Percentiles rank a stretch among this genome's conserved stretches.
phyloP scores from a whole-genome alignment of 92 coral and sea anemone genomes.

The Heteractis magnifica region DNA sequence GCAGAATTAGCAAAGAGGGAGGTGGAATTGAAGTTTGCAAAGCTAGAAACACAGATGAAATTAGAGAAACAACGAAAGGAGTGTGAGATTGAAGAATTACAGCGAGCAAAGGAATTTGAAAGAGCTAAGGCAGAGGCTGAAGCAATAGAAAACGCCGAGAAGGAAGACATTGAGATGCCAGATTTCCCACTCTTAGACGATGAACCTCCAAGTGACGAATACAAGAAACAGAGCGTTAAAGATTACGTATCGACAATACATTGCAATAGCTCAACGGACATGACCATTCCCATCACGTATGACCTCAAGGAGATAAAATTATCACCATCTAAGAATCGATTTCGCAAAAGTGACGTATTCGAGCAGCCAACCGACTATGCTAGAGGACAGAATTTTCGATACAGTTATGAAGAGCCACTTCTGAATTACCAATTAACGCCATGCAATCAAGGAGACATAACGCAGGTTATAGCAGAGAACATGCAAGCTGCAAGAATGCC shows the following conservation, averaged over 20 bases:
- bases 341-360: not conserved
- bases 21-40: constrained; percentile 42
- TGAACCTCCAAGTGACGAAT: constrained; percentile 18
- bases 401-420: constrained; percentile 8
- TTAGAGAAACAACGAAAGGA: constrained; percentile 42
- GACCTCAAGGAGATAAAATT: not conserved
- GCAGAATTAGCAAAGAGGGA: constrained; percentile 40
- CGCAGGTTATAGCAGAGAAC: constrained; percentile 42
- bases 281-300: not conserved
- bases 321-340: not conserved
- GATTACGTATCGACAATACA: constrained; percentile 30
- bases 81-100: constrained; percentile 39
- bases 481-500: constrained; percentile 56
- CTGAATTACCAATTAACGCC: not conserved
- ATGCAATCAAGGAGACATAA: constrained; percentile 11
- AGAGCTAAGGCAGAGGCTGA: constrained; percentile 48
- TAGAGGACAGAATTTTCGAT: constrained; percentile 7
- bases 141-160: constrained; percentile 35
- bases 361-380: not conserved
- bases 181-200: not conserved
- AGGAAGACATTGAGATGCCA: constrained; percentile 19
- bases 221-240: constrained; percentile 14
- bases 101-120: constrained; percentile 40
- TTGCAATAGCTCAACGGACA: constrained; percentile 1
- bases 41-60: constrained; percentile 33